Conservation (phyloP, 2,888 invertebrate genomes). For the Eristalinus sepulchralis region DNA sequence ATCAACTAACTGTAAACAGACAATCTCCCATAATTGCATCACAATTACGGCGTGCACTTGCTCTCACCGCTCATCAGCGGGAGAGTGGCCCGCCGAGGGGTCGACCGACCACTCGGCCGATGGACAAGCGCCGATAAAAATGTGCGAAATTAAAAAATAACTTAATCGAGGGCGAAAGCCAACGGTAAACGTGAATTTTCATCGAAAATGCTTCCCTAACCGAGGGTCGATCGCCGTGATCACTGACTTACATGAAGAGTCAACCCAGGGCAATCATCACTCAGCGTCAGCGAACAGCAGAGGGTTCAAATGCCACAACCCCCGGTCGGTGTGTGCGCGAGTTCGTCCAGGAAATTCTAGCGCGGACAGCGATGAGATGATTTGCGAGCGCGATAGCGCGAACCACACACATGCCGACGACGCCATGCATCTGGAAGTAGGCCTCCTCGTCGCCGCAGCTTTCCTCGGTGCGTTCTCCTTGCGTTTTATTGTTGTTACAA, state of each 20-base stretch:
- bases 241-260: conserved; percentile 39
- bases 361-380: conserved; percentile 26
- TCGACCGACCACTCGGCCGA: neutral
- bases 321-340: neutral
- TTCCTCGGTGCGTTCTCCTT: conserved; percentile 43
- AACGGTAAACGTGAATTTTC: conserved; percentile 63
- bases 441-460: neutral
- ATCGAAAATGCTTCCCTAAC: conserved; percentile 5
- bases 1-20: conserved; percentile 64
- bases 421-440: neutral
- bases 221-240: conserved; percentile 38
- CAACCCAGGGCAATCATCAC: conserved; percentile 12
- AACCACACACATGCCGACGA: conserved; percentile 33
- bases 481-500: conserved; percentile 51
- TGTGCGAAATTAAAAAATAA: conserved; percentile 60
- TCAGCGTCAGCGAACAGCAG: neutral
- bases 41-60: conserved; percentile 62
- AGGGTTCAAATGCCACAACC: conserved; percentile 19
- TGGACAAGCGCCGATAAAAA: conserved; percentile 40
- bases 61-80: neutral
- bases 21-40: conserved; percentile 65
- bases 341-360: conserved; percentile 10
- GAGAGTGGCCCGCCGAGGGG: conserved; percentile 12
- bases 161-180: conserved; percentile 48
- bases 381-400: conserved; percentile 56